These are phyloP conservation scores for Phalanger gymnotis DNA, from an alignment of 2,797 vertebrate genomes.

Conservation along the genomic window DNA sequence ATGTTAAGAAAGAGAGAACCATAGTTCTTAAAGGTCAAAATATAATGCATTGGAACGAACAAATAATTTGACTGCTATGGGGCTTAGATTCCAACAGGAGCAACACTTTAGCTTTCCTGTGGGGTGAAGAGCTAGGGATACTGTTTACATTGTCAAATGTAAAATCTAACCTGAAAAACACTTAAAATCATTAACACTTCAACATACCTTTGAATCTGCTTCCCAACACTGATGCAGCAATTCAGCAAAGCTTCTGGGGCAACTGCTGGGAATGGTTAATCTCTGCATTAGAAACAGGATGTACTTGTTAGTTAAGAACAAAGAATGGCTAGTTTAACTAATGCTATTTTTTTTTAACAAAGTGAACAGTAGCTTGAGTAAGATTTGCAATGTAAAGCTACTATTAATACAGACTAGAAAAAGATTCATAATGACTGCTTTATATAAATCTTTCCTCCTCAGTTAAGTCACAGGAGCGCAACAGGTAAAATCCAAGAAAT, in stretches of 20 bases:
- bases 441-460: constrained; percentile 22
- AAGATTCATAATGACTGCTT: constrained; percentile 26
- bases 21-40: neutral
- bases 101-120: neutral
- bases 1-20: neutral
- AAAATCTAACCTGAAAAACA: neutral
- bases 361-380: constrained; percentile 34
- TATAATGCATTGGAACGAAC: neutral
- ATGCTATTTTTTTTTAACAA: neutral
- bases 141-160: constrained; percentile 46
- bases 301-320: constrained; percentile 54
- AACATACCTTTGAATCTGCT: constrained; percentile 92
- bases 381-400: constrained; percentile 22
- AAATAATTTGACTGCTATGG: neutral
- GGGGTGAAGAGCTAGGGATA: neutral
- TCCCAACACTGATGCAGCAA: constrained; percentile 96
- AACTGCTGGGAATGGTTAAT: constrained; percentile 97
- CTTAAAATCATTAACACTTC: constrained; percentile 15
- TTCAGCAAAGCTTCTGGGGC: constrained; percentile 95
- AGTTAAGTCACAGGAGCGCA: constrained; percentile 10
- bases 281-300: constrained; percentile 87
- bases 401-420: neutral
- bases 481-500: constrained; percentile 4
- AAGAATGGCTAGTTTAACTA: neutral
- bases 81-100: neutral